These are phyloP conservation scores for Bucco capensis DNA, from an alignment of 2,113 vertebrate genomes.

Conservation along the genomic window DNA sequence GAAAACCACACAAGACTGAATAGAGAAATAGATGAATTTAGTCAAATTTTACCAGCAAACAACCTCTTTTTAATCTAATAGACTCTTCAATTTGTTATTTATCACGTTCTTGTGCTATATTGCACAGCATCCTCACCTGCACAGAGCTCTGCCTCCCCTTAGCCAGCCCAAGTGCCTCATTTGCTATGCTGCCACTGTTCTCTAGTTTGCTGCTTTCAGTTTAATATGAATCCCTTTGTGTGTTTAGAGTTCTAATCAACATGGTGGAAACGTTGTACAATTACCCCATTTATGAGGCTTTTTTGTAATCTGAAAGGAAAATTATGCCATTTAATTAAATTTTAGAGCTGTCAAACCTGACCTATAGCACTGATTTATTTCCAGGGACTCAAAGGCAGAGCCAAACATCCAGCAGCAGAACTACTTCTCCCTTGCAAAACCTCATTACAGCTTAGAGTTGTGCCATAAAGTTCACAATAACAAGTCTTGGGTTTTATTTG, in stretches of 20 bases:
- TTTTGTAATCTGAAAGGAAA: constrained; percentile 17
- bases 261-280: background rate
- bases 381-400: background rate
- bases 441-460: background rate
- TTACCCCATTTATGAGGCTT: background rate
- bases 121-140: background rate
- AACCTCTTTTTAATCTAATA: too few relatives aligned
- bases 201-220: background rate
- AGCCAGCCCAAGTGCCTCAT: background rate
- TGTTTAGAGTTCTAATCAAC: background rate
- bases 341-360: constrained; percentile 24
- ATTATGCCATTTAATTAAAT: constrained; percentile 5
- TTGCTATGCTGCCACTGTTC: background rate
- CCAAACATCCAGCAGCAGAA: background rate
- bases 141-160: background rate
- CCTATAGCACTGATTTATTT: constrained; percentile 10
- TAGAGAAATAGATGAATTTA: too few relatives aligned
- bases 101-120: background rate
- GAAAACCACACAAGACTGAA: too few relatives aligned
- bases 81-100: too few relatives aligned
- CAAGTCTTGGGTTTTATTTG: background rate
- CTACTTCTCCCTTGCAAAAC: background rate
- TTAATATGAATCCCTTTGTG: background rate
- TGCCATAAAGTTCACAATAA: background rate
- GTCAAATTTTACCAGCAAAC: too few relatives aligned